Evolutionary conservation across 2,797 vertebrate species (phyloP).

Genomic region (Stomatorhinus walkeri): DNA sequence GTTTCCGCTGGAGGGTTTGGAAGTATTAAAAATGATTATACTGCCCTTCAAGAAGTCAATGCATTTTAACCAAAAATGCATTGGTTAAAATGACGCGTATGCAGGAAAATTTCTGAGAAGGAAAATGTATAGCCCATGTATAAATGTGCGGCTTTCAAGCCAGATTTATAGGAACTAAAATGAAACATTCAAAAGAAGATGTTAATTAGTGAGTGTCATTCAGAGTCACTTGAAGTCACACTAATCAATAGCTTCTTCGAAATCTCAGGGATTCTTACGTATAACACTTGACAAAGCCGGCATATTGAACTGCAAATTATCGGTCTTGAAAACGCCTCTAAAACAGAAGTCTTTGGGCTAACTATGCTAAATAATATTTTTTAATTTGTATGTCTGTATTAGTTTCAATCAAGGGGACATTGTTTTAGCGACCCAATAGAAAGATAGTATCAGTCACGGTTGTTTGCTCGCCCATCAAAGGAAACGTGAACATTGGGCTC

Average conservation of each 20-base stretch:
- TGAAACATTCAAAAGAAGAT: background rate
- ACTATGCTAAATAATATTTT: background rate
- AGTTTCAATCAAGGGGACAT: constrained; percentile 11
- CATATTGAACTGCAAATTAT: background rate
- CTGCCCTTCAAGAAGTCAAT: background rate
- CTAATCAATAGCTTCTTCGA: background rate
- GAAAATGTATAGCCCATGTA: background rate
- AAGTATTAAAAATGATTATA: background rate
- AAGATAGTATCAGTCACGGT: background rate
- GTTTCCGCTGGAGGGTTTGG: background rate
- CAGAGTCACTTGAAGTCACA: background rate
- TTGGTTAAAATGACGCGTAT: background rate
- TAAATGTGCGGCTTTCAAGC: background rate
- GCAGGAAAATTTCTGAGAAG: background rate
- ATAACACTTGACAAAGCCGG: background rate
- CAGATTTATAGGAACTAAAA: background rate
- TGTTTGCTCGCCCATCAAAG: constrained; percentile 7
- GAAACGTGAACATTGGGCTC: constrained; percentile 22
- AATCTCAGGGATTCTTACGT: background rate
- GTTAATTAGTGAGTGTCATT: background rate
- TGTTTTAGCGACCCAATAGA: background rate
- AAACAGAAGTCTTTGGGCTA: background rate
- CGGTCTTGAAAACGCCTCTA: background rate
- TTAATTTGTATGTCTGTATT: background rate
- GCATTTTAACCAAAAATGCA: background rate